Base-by-base conservation (phyloP, 1,140 invertebrate genomes). In the Leptinotarsa texana region DNA sequence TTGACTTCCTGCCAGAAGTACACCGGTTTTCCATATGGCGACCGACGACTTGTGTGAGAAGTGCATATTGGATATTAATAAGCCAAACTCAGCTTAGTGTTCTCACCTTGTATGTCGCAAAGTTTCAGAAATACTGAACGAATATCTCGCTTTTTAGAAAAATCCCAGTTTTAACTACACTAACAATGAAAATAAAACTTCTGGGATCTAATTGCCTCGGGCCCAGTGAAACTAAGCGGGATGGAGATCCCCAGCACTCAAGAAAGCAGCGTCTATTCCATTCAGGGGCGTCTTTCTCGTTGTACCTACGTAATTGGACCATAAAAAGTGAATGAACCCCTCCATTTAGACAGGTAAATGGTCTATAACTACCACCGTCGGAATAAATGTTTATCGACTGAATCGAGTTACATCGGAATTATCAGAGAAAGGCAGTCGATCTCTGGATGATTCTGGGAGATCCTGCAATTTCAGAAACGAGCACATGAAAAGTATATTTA, bases 121-220 rank as follows among this genome's bases (percentile, higher is more conserved):
- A 42, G 33, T 42, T 42, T 42, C 33, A 42, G 8, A 42, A 42
- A 8, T 42, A 42, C 33, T 42, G 33, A 42, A 42, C 1, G 33
- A 42, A 42, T 11, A 11, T 42, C 33, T 42, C 33, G 33, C 33
- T 42, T 11, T 8, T 42, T 8, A 11, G 33, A 11, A 42, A 42
- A 42, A 42, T 42, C 33, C 33, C 33, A 42, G 8, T 42, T 42
- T 42, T 11, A 15, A 15, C 17, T n/a, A 15, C 51, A 57, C 4
- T 18, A 13, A 57, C 51, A 57, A 57, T 57, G 51, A 57, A 57
- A 57, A 57, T 57, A 57, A 57, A 57, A 57, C 51, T 57, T 18
- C 51, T 57, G 15, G 4, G 51, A 57, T 57, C 17, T 57, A 57
- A 57, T 57, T 57, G 51, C 51, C 5, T 15, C 0, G 51, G n/a